Evolutionary conservation across 2,888 invertebrate species (phyloP), one percentile per base, ranked within the genome.

Genomic region (Rapana venosa): DNA sequence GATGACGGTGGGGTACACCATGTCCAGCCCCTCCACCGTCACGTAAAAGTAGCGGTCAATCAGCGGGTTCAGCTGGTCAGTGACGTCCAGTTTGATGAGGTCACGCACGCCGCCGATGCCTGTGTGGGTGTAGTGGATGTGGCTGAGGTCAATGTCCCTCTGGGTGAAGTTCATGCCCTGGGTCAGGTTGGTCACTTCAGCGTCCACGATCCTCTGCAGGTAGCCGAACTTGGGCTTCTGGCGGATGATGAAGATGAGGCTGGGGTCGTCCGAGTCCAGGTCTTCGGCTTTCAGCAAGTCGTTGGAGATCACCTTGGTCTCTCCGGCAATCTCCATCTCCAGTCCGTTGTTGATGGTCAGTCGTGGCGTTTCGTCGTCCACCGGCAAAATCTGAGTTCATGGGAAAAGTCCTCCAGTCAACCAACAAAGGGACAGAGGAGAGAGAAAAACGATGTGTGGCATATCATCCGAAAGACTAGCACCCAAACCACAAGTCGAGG

Each of bases 311-410:
- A 93, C 89, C 90, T 94, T 93, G 1, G 92, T 93, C 90, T 95
- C 95, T 4, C 95, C 95, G 2, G 93, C 91, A 26, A 91, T 91
- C 70, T 95, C 94, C 47, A 96, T 93, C 61, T 96, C 94, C 58
- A 96, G 91, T n/a, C 96, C 96, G 90, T 94, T 95, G 92, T 96
- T 96, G 83, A 96, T 93, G 22, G 94, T 93, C 8, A 96, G 93
- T 81, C 95, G 92, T 0, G 96, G 96, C 0, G 96, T 95, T 91
- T 96, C 96, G 92, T 96, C 96, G 92, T 96, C 96, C 8, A 96
- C 95, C 8, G 96, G 95, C 56, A 96, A 93, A 15, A 96, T 35
- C 84, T 85, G 58, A 26, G 22, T 22, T 1, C 32, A 79, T 26
- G 2, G 47, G 47, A 8, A 66, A 66, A 66, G 66, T 66, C 66